A percentile compares a stretch with the other conserved stretches of the same genome.
Conservation (phyloP, 2,113 vertebrate genomes). For the Oreochromis aureus region DNA sequence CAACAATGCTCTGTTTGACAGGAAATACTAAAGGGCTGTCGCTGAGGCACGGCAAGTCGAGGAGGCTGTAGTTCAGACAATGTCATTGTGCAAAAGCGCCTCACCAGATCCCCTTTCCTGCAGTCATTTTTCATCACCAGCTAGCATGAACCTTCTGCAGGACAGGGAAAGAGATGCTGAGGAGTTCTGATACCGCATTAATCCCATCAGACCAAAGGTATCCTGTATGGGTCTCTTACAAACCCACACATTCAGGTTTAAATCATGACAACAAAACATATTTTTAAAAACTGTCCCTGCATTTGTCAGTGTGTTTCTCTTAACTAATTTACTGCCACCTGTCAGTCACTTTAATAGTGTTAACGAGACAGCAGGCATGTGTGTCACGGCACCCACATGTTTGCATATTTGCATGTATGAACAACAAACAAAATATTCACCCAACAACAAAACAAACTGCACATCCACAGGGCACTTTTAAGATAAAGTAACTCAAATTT, state of each 20-base stretch:
- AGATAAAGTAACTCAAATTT: neutral
- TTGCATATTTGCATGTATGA: neutral
- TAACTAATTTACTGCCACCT: neutral
- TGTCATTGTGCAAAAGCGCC: slow-evolving; percentile 68
- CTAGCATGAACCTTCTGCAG: slow-evolving; percentile 55
- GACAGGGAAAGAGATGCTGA: neutral
- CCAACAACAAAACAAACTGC: neutral
- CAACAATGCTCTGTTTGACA: slow-evolving; percentile 75
- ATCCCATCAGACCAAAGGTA: neutral
- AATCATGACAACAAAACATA: neutral
- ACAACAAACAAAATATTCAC: neutral
- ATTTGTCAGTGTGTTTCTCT: neutral
- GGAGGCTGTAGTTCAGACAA: slow-evolving; percentile 69
- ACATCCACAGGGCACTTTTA: neutral
- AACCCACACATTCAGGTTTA: neutral
- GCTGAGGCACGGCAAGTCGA: slow-evolving; percentile 58
- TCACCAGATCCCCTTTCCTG: slow-evolving; percentile 67
- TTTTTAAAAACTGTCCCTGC: neutral
- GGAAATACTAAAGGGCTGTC: slow-evolving; percentile 75
- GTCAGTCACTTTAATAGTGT: neutral
- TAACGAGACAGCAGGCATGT: neutral
- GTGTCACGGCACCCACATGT: neutral
- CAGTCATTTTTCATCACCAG: slow-evolving; percentile 58
- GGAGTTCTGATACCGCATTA: neutral
- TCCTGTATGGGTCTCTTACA: neutral